Evolutionary conservation across 2,113 vertebrate genomes (phyloP).

Genomic region (Lepisosteus oculatus): DNA sequence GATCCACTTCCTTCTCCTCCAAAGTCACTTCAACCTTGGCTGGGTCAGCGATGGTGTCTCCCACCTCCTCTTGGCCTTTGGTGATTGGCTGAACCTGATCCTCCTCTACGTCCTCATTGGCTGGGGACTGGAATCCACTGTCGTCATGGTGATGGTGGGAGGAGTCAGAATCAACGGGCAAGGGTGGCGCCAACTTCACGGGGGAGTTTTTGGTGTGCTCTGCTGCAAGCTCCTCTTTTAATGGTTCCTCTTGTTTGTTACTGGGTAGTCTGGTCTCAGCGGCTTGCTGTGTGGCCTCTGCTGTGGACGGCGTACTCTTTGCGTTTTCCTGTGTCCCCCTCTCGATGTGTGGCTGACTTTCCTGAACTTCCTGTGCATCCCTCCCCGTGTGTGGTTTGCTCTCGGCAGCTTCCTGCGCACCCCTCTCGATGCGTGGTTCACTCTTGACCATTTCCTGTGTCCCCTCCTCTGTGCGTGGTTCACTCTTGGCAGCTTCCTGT

Average conservation of each 20-base stretch:
- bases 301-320: not conserved
- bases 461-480: slow-evolving; percentile 30
- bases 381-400: not conserved
- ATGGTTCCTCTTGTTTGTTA: slow-evolving; percentile 32
- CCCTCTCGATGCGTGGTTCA: slow-evolving; percentile 26
- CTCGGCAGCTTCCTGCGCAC: slow-evolving; percentile 15
- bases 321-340: slow-evolving; percentile 19
- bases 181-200: slow-evolving; percentile 1
- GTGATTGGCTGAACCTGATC: slow-evolving; percentile 18
- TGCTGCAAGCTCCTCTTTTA: slow-evolving; percentile 30
- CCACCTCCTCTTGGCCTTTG: slow-evolving; percentile 22
- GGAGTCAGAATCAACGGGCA: slow-evolving; percentile 13
- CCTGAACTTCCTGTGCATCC: slow-evolving; percentile 28
- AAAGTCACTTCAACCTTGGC: slow-evolving; percentile 36
- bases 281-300: slow-evolving; percentile 25
- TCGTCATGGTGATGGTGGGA: slow-evolving; percentile 27
- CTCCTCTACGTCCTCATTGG: slow-evolving; percentile 33
- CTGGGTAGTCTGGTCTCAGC: slow-evolving; percentile 1
- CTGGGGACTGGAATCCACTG: slow-evolving; percentile 46
- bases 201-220: slow-evolving; percentile 31
- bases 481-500: not conserved
- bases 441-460: too few species aligned
- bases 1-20: slow-evolving; percentile 30
- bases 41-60: slow-evolving; percentile 29
- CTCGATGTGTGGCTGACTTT: slow-evolving; percentile 25